Conservation (phyloP, 1,140 invertebrate species). For the Atta texana region DNA sequence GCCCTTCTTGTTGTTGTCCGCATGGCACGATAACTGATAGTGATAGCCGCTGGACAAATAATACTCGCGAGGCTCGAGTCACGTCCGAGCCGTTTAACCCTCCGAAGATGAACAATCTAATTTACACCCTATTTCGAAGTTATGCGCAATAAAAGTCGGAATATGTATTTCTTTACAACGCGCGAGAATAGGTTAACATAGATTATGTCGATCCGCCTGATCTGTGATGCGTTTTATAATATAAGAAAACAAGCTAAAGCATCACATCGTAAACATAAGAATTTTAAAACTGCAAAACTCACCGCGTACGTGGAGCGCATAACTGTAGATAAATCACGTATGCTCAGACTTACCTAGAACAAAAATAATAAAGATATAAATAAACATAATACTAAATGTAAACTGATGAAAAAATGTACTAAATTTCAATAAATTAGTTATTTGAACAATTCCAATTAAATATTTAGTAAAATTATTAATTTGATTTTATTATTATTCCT, state of each 20-base stretch:
- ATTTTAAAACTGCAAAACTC: constrained; percentile 29
- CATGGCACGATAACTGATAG: constrained; percentile 37
- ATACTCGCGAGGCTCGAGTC: constrained; percentile 23
- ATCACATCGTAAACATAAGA: neutral
- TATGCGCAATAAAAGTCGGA: constrained; percentile 1
- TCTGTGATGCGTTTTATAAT: neutral
- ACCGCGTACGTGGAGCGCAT: constrained; percentile 9
- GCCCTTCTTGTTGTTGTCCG: constrained; percentile 14
- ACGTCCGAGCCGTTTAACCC: constrained; percentile 10
- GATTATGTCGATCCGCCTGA: neutral
- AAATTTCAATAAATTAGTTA: too few relatives aligned
- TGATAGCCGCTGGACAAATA: constrained; percentile 28
- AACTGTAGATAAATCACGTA: constrained; percentile 1
- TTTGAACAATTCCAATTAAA: too few relatives aligned
- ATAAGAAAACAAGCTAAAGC: neutral
- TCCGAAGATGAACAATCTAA: constrained; percentile 1
- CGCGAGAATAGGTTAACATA: neutral
- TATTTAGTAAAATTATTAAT: too few relatives aligned
- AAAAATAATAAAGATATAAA: constrained; percentile 2
- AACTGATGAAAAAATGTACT: too few relatives aligned
- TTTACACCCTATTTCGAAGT: neutral
- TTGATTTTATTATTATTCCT: too few relatives aligned
- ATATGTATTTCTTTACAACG: constrained; percentile 18
- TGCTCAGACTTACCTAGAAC: constrained; percentile 54
- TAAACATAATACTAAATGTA: neutral